Base-by-base conservation (phyloP, 2,888 invertebrate species). In the Aspidiotus rigidus region DNA sequence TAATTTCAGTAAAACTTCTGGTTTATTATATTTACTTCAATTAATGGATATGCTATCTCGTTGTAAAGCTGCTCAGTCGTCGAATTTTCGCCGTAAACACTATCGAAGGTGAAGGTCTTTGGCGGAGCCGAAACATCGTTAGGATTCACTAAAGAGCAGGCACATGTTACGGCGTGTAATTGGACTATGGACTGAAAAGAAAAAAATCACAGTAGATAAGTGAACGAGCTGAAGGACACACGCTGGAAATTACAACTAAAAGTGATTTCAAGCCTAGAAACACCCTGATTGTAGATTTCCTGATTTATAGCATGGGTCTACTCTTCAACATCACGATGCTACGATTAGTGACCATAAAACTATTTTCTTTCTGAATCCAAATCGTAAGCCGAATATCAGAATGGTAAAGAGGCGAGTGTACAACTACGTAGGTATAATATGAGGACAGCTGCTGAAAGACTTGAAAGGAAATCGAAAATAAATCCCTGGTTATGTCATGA, bases 21-120 rank as follows among this genome's bases (percentile, higher is more conserved):
- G 49, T 6, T 13, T 49, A 28, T 15, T 17, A 42, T 59, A 71
- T 75, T 77, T 77, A 87, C 88, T 82, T 92, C 90, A 53, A 91
- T 87, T 44, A 92, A 78, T 1, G 89, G 85, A 76, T 88, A 91
- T 71, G 88, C 88, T 71, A 92, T 90, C 75, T 93, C 91, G 76
- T 89, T 90, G 82, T 93, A 93, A 53, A 93, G 86, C 57, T 83
- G 83, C 77, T 93, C 93, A 0, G 93, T 93, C n/a, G 84, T 85
- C 0, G 89, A 86, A 69, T 87, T 84, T 59, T 83, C 82, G 74
- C 84, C 86, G 77, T 93, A 94, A 1, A 88, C 86, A 42, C 90
- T 91, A 78, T 94, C 93, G 79, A 91, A 93, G 17, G 87, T 86
- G 78, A 91, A 91, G 8, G 80, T 80, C 79, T 88, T 88, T 1